Evolutionary conservation across 2,888 invertebrate species (phyloP).

Genomic region (Nipponacmea schrenckii): DNA sequence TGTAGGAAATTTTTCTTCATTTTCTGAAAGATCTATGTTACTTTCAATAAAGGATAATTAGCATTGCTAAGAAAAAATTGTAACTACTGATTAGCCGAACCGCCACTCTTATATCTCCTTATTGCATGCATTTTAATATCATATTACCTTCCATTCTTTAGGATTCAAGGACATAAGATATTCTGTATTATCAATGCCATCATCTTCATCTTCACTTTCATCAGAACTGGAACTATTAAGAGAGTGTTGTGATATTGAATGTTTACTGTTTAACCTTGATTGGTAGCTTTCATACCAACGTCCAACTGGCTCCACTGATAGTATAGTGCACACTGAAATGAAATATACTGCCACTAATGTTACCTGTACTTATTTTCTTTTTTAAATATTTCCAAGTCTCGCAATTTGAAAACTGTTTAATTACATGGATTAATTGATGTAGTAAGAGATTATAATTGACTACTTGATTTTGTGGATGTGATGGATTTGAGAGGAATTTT

Average conservation of each 20-base stretch:
- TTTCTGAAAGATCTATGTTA: no score
- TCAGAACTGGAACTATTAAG: conserved; percentile 54
- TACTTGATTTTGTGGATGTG: no score
- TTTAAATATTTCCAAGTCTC: no score
- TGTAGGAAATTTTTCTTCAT: no score
- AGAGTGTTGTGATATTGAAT: conserved; percentile 61
- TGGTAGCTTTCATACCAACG: conserved; percentile 64
- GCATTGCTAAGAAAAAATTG: not conserved
- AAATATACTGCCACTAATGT: not conserved
- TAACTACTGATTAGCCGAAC: not conserved
- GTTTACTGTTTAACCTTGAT: conserved; percentile 54
- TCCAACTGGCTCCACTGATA: conserved; percentile 62
- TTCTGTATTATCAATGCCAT: conserved; percentile 57
- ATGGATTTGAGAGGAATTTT: no score
- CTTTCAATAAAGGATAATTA: no score
- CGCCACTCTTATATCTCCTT: not conserved
- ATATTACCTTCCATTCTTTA: conserved; percentile 86
- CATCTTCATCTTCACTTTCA: conserved; percentile 49
- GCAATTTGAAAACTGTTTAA: no score
- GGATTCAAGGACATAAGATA: conserved; percentile 89
- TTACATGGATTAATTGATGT: no score
- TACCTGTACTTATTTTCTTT: no score
- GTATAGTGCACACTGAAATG: conserved; percentile 44
- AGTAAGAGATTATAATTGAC: no score
- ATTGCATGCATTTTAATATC: not conserved